Conservation (phyloP, 2,888 invertebrate genomes). For the Patella pellucida region DNA sequence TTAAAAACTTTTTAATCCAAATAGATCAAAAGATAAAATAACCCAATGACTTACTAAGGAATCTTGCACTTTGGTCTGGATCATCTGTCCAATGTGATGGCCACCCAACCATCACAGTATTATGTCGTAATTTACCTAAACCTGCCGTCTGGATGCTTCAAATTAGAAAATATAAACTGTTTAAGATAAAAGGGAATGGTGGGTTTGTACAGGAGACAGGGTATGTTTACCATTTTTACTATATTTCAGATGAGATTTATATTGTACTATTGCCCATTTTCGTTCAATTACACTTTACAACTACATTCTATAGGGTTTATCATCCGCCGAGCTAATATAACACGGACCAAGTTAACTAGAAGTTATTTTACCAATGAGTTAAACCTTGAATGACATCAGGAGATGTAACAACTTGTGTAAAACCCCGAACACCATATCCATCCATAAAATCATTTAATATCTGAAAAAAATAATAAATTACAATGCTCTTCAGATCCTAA, state of each 20-base stretch:
- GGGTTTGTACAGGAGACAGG: no score
- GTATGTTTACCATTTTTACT: no score
- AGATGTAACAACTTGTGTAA: conserved; percentile 92
- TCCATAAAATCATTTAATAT: conserved; percentile 87
- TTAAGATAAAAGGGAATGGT: no score
- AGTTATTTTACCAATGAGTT: conserved; percentile 80
- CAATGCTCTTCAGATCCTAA: no score
- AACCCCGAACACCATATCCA: conserved; percentile 96
- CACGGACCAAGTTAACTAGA: no score
- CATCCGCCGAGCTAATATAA: no score
- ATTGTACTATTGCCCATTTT: no score
- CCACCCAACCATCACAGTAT: conserved; percentile 97
- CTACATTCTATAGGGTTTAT: neutral
- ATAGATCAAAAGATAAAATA: neutral
- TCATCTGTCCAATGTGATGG: conserved; percentile 95
- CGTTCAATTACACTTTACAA: no score
- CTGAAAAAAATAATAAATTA: conserved; percentile 16
- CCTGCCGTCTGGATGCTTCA: conserved; percentile 92
- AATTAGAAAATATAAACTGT: conserved; percentile 19
- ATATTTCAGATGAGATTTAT: no score
- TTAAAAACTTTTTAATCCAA: neutral
- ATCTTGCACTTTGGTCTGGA: neutral
- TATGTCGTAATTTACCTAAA: conserved; percentile 96
- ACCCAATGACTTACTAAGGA: neutral
- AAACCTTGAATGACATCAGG: conserved; percentile 88